Percentiles rank a stretch among this genome's conserved stretches.
Evolutionary conservation across 2,888 invertebrate genomes (phyloP).

Genomic region (Sicus ferrugineus): DNA sequence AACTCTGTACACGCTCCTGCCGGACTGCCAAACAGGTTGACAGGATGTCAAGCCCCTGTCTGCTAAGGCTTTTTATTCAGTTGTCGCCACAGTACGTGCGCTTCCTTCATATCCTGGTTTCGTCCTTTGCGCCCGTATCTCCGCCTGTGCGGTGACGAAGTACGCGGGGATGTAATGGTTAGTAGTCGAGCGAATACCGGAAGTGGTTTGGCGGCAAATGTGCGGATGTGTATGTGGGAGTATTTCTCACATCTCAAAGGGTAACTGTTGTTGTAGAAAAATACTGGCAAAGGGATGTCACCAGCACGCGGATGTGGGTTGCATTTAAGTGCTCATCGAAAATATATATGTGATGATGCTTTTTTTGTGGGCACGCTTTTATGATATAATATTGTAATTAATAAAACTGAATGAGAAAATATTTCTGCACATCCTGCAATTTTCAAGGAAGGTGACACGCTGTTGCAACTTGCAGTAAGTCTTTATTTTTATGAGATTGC

Average conservation of each 20-base stretch:
- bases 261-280: slow-evolving; percentile 17
- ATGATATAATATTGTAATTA: no score
- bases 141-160: background rate
- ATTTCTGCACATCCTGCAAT: no score
- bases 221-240: slow-evolving; percentile 5
- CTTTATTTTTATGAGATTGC: no score
- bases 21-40: no score
- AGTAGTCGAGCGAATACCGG: slow-evolving; percentile 1
- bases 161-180: background rate
- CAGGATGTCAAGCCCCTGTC: background rate
- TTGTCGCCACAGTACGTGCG: background rate
- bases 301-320: background rate
- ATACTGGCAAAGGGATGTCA: background rate
- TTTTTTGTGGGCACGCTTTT: background rate
- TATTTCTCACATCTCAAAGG: slow-evolving; percentile 27
- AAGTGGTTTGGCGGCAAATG: background rate
- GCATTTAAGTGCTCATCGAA: background rate
- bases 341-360: background rate
- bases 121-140: background rate
- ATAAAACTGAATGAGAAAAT: no score
- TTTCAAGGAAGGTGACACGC: no score
- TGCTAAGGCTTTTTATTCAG: no score
- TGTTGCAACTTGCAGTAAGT: no score
- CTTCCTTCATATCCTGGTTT: background rate
- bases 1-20: no score